Conservation (phyloP, 1,140 invertebrate species). For the Hormaphis cornu region DNA sequence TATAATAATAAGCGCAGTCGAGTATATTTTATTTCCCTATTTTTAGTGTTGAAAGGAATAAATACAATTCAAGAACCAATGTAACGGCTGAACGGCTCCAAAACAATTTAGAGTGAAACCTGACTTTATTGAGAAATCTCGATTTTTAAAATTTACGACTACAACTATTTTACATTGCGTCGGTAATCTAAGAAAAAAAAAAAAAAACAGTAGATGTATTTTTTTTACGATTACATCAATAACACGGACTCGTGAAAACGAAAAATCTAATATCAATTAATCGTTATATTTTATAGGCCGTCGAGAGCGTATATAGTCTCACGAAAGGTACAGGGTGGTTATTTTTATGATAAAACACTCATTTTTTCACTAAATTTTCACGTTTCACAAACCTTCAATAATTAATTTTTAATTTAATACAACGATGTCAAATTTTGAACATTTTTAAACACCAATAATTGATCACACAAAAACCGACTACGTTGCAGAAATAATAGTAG, state of each 20-base stretch:
- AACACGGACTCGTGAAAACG: neutral
- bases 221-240: neutral
- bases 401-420: too few species aligned
- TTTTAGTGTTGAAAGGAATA: neutral
- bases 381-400: neutral
- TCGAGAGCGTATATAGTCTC: neutral
- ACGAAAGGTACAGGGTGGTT: too few species aligned
- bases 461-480: too few species aligned
- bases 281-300: slow-evolving; percentile 9
- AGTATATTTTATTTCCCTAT: too few species aligned
- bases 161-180: neutral
- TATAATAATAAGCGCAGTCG: too few species aligned
- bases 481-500: too few species aligned
- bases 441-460: too few species aligned
- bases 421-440: too few species aligned
- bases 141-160: neutral
- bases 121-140: neutral
- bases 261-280: slow-evolving; percentile 12
- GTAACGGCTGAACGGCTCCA: neutral
- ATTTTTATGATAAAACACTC: neutral
- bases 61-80: neutral
- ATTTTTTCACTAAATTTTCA: neutral
- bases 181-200: neutral
- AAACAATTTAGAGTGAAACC: neutral
- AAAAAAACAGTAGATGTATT: neutral